Base-by-base conservation (phyloP, 2,797 vertebrate species). In the Amazona finschi region DNA sequence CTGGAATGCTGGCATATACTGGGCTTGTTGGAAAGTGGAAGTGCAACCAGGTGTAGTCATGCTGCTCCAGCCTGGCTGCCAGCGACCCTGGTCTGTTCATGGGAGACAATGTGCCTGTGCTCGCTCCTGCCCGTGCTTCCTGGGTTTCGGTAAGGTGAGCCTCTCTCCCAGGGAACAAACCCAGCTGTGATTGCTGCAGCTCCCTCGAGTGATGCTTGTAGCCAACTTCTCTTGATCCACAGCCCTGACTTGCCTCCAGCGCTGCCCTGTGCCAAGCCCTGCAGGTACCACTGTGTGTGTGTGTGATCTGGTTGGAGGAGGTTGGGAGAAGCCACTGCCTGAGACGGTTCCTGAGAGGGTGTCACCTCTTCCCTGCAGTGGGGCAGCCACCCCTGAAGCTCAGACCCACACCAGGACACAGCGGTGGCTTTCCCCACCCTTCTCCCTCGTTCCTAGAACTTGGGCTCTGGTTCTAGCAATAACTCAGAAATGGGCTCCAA, bases 1-100 rank as follows among this genome's bases (percentile, higher is more conserved):
- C 49, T 61, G 47, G 77, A 94, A 55, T 50, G 72, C 81, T 89
- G 91, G 85, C 89, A 67, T 49, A 22, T 17, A 12, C 62, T 5
- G 77, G 47, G 60, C 85, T 94, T 70, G 69, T 74, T 92, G 94
- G 85, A 47, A 94, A 93, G 90, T 66, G 89, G 91, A 89, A 89
- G 47, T 47, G 73, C 73, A 78, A 36, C 83, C 95, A 93, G 95
- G 93, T 93, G 91, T 66, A 84, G 81, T 70, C 43, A 24, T 5
- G 28, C n/a, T 75, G 61, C 82, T 78, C 53, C 78, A 50, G 31
- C 38, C 20, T 0, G 9, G 74, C 52, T 91, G 89, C 72, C 89
- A 85, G 86, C 11, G 12, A 16, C 39, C 43, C 46, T 3, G 5
- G 8, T 57, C 73, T 75, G 43, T 5, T 65, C 47, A 12, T 64